phyloP scores from a whole-genome alignment of 2,797 vertebrate genomes.

The Poeciliopsis gracilis region DNA sequence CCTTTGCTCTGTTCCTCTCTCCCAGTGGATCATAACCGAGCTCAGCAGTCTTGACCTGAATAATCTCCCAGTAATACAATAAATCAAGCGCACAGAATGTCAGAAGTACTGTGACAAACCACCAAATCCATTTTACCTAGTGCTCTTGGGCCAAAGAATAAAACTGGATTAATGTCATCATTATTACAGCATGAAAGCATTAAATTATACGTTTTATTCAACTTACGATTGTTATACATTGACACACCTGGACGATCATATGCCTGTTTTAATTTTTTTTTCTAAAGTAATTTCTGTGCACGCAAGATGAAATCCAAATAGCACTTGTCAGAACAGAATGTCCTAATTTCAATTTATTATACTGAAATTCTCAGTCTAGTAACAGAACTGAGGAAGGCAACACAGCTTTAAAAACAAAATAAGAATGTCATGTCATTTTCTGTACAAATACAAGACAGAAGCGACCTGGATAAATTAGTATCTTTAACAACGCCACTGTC shows the following conservation, averaged over 20 bases:
- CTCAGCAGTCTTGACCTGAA: conserved; percentile 65
- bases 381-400: too few species aligned
- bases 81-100: conserved; percentile 66
- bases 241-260: background rate
- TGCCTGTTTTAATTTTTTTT: background rate
- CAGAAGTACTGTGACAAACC: conserved; percentile 48
- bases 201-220: background rate
- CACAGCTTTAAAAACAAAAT: background rate
- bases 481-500: background rate
- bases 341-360: background rate
- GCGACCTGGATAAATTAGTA: background rate
- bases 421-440: background rate
- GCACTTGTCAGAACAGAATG: background rate
- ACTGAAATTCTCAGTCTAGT: background rate
- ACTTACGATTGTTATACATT: background rate
- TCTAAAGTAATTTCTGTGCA: background rate
- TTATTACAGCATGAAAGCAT: conserved; percentile 3
- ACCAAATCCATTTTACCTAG: conserved; percentile 27
- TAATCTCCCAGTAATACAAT: conserved; percentile 61
- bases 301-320: background rate
- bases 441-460: background rate
- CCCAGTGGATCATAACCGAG: conserved; percentile 47
- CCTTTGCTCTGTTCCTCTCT: conserved; percentile 30
- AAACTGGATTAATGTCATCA: background rate
- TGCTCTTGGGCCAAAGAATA: conserved; percentile 9